These are phyloP conservation scores for Lasioglossum leucozonium DNA, from an alignment of 2,888 invertebrate genomes.

Conservation along the genomic window DNA sequence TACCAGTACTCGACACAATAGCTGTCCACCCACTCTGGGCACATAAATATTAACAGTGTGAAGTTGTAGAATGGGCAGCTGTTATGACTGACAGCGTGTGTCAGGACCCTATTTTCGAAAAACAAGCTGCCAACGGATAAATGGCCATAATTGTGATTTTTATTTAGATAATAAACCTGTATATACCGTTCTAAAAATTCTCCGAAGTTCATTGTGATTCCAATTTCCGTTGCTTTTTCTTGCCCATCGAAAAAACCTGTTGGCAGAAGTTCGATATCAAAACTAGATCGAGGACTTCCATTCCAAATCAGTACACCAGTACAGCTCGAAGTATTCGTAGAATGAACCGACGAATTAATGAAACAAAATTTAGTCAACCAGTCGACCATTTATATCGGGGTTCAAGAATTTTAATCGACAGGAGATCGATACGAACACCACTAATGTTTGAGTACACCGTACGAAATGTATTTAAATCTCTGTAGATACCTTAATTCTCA, in stretches of 20 bases:
- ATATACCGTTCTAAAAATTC: not conserved
- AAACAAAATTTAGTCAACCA: not conserved
- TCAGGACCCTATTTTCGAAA: not conserved
- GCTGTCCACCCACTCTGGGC: not conserved
- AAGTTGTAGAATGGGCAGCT: not conserved
- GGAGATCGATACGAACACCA: not conserved
- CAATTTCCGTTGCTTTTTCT: not conserved
- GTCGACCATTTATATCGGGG: not conserved
- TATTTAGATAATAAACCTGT: not conserved
- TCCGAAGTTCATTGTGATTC: not conserved
- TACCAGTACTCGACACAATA: not conserved
- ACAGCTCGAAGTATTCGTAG: not conserved
- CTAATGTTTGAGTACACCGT: not conserved
- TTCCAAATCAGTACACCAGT: not conserved
- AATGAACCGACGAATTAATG: not conserved
- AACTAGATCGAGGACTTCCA: not conserved
- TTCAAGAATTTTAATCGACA: not conserved
- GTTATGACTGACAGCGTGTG: not conserved
- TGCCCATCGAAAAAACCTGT: not conserved
- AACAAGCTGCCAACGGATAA: not conserved
- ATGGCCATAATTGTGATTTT: not conserved
- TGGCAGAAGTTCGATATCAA: not conserved
- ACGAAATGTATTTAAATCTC: not conserved
- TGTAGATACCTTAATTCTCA: no score
- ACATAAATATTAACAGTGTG: not conserved